Evolutionary conservation across 2,888 invertebrate species (phyloP).

Genomic region (Blastobasis adustella): DNA sequence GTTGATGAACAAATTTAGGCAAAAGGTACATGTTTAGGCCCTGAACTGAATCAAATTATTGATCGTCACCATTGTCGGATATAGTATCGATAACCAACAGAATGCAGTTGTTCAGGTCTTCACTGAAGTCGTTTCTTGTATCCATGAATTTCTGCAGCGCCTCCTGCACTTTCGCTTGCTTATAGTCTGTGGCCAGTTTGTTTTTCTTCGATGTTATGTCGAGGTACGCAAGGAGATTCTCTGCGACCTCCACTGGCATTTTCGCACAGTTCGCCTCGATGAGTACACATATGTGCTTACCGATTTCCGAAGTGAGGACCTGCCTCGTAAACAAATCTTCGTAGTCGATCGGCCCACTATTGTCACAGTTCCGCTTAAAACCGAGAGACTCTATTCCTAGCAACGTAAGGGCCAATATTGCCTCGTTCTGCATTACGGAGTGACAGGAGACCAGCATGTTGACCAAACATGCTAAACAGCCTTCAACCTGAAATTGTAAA

Average conservation of each 20-base stretch:
- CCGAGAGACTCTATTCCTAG: slow-evolving; percentile 52
- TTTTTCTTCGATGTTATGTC: slow-evolving; percentile 57
- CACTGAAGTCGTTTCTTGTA: slow-evolving; percentile 43
- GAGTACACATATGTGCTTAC: slow-evolving; percentile 61
- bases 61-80: slow-evolving; percentile 25
- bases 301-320: slow-evolving; percentile 68
- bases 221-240: slow-evolving; percentile 65
- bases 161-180: slow-evolving; percentile 44
- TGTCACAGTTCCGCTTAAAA: slow-evolving; percentile 4
- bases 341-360: slow-evolving; percentile 33
- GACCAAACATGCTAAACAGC: slow-evolving; percentile 83
- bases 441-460: slow-evolving; percentile 90
- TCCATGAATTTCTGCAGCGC: slow-evolving; percentile 46
- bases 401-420: slow-evolving; percentile 82
- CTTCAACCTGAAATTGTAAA: slow-evolving; percentile 65
- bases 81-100: slow-evolving; percentile 32
- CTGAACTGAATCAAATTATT: slow-evolving; percentile 4
- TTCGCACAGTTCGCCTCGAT: slow-evolving; percentile 63
- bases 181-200: slow-evolving; percentile 44
- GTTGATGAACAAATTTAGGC: too few relatives aligned
- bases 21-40: too few relatives aligned
- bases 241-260: slow-evolving; percentile 64
- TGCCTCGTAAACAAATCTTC: slow-evolving; percentile 43
- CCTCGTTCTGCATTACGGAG: slow-evolving; percentile 91
- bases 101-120: slow-evolving; percentile 38